phyloP scores from a whole-genome alignment of 2,113 vertebrate genomes.

The Eolophus roseicapilla region DNA sequence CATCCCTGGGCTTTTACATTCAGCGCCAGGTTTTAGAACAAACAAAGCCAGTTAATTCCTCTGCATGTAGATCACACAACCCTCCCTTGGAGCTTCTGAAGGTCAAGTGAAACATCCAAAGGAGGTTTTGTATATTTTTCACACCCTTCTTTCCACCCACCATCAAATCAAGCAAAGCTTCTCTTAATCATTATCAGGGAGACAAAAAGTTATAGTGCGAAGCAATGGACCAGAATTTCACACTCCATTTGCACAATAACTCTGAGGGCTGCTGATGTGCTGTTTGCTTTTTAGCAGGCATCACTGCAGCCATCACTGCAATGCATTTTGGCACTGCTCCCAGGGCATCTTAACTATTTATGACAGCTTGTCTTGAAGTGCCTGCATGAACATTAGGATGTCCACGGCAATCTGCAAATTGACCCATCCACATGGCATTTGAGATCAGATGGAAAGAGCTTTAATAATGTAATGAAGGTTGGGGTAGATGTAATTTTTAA shows the following conservation, averaged over 20 bases:
- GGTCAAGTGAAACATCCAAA: slow-evolving; percentile 53
- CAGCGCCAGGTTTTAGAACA: slow-evolving; percentile 41
- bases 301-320: slow-evolving; percentile 70
- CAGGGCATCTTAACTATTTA: slow-evolving; percentile 73
- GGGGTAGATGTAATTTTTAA: slow-evolving; percentile 48
- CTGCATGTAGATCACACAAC: neutral
- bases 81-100: slow-evolving; percentile 55
- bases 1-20: slow-evolving; percentile 57
- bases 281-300: slow-evolving; percentile 76
- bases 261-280: slow-evolving; percentile 71
- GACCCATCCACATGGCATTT: slow-evolving; percentile 61
- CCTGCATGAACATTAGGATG: slow-evolving; percentile 62
- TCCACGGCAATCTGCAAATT: slow-evolving; percentile 70
- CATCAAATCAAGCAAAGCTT: slow-evolving; percentile 65
- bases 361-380: slow-evolving; percentile 75
- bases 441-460: slow-evolving; percentile 55
- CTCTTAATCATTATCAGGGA: slow-evolving; percentile 75
- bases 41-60: slow-evolving; percentile 65
- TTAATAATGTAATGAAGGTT: slow-evolving; percentile 52
- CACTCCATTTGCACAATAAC: slow-evolving; percentile 77
- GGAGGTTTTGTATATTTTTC: slow-evolving; percentile 20
- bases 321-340: slow-evolving; percentile 71
- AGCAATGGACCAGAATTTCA: slow-evolving; percentile 76
- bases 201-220: slow-evolving; percentile 69
- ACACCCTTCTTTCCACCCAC: slow-evolving; percentile 32